Base-by-base conservation (phyloP, 1,140 invertebrate species). In the Drosophila pallidifrons region DNA sequence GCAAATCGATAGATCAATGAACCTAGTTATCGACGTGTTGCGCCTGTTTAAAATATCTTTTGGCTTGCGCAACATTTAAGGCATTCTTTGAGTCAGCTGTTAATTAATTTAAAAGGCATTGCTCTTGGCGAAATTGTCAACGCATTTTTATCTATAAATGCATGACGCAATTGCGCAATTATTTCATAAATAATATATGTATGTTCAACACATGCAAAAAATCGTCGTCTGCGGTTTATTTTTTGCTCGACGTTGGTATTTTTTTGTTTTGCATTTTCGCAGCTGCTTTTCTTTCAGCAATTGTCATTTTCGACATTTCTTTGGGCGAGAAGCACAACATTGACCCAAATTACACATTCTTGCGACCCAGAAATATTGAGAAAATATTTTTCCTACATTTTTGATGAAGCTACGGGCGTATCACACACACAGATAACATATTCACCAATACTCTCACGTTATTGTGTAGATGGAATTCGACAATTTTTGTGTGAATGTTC, bases 91-190 rank as follows among this genome's bases (percentile, higher is more conserved):
- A 45, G 47, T 43, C 20, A 35, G 16, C 13, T 65, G 30, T 35
- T 60, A 68, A 74, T 81, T 74, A 70, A 47, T 65, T 65, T 46
- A 65, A 45, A 54, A 71, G 54, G 11, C 70, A 60, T 55, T 57
- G 65, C 45, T 61, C 55, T 74, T 57, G 46, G 68, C 47, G 60
- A 25, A 55, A 59, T 59, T 59, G 52, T 61, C 59, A 58, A 51
- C 49, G 61, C 83, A 81, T 89, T 88, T 88, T 75, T 61, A 80
- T 70, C 59, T 45, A 11, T 20, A 46, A 25, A 58, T 64, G 59
- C 10, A 68, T 89, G 83, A 78, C 85, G 85, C 67, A 81, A 83
- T 41, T 67, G 61, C 71, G 52, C 66, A 81, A 88, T 81, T 73
- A 81, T 83, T 78, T 87, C 49, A 61, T 51, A 67, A 68, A 77